These are phyloP conservation scores for Steinernema carpocapsae DNA, from an alignment of 2,888 invertebrate species.

Conservation along the genomic window DNA sequence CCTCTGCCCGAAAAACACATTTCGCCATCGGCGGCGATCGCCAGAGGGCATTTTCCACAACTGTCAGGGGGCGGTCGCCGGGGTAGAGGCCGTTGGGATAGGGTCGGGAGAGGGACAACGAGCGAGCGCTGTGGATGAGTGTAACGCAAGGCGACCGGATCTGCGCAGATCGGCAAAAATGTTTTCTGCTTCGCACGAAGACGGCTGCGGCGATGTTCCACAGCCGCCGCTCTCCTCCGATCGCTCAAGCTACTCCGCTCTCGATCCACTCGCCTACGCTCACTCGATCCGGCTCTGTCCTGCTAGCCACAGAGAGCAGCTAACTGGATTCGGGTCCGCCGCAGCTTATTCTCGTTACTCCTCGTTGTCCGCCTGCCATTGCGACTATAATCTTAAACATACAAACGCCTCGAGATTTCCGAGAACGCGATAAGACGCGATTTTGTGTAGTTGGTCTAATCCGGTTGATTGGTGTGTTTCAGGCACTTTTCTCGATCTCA, in stretches of 20 bases:
- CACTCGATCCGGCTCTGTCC: too few species aligned
- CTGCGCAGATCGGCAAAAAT: conserved; percentile 30
- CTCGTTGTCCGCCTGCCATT: background rate
- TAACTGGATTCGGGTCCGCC: conserved; percentile 15
- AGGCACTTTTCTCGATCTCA: conserved; percentile 20
- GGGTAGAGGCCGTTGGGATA: too few species aligned
- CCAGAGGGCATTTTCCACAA: conserved; percentile 24
- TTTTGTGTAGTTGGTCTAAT: too few species aligned
- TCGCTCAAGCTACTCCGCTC: conserved; percentile 1
- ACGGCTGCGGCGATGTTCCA: background rate
- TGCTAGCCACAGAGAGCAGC: too few species aligned
- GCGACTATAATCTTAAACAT: conserved; percentile 15
- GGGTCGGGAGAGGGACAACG: too few species aligned
- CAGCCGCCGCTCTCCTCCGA: too few species aligned
- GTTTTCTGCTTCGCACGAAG: background rate
- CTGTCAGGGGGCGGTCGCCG: conserved; percentile 16
- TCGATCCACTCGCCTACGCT: background rate
- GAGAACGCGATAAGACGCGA: background rate
- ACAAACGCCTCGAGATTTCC: conserved; percentile 15
- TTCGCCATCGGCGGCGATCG: conserved; percentile 19
- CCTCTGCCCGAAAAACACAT: conserved; percentile 5
- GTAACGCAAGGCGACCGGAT: background rate
- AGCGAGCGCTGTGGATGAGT: too few species aligned
- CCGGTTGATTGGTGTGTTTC: background rate
- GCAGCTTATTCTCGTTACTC: background rate